Evolutionary conservation across 2,797 vertebrate genomes (phyloP).

Genomic region (Anisognathus igniventris): DNA sequence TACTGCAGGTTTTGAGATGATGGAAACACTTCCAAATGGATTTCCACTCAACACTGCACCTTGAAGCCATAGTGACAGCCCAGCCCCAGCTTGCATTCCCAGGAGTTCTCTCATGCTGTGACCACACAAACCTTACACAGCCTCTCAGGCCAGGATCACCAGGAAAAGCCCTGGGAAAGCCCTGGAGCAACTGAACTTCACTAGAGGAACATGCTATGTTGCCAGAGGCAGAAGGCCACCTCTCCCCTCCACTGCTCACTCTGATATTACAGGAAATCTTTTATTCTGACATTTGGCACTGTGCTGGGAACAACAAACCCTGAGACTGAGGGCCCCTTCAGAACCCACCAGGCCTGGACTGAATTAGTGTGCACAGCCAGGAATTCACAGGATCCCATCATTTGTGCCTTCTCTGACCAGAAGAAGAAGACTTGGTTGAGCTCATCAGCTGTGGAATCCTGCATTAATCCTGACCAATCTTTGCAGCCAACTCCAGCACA

Average conservation of each 20-base stretch:
- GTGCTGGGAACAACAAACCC: not conserved
- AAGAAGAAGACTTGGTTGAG: not conserved
- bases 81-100: not conserved
- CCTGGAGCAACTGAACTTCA: not conserved
- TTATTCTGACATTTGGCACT: not conserved
- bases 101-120: not conserved
- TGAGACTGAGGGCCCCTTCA: not conserved
- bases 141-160: not conserved
- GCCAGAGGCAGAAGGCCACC: not conserved
- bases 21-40: not conserved
- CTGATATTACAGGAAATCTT: not conserved
- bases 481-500: not conserved
- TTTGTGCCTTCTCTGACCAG: not conserved
- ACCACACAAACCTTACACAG: not conserved
- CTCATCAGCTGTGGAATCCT: not conserved
- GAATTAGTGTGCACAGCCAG: not conserved
- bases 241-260: not conserved
- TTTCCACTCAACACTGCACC: not conserved
- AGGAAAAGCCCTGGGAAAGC: not conserved
- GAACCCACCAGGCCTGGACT: not conserved
- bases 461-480: not conserved
- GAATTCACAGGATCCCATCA: not conserved
- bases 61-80: not conserved
- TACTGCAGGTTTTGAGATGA: not conserved
- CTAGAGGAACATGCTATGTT: fast-evolving